A percentile compares a stretch with the other conserved stretches of the same genome.
These are phyloP conservation scores for Cephonodes hylas DNA, from an alignment of 2,888 invertebrate genomes.

Conservation along the genomic window DNA sequence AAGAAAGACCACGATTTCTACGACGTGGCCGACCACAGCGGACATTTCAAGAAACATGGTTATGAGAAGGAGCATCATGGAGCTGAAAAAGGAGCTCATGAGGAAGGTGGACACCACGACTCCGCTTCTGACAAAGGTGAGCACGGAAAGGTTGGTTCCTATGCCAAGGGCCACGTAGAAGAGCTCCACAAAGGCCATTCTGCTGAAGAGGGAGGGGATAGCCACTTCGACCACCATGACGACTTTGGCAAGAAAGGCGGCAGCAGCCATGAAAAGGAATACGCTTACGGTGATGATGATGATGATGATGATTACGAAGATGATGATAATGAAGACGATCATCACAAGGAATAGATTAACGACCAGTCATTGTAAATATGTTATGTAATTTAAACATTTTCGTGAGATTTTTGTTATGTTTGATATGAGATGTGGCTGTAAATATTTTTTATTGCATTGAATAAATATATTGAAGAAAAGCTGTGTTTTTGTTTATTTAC, in stretches of 20 bases:
- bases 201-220: slow-evolving; percentile 79
- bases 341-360: slow-evolving; percentile 33
- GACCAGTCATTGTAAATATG: slow-evolving; percentile 46
- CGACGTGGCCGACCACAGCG: slow-evolving; percentile 85
- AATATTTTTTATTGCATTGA: slow-evolving; percentile 60
- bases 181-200: slow-evolving; percentile 79
- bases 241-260: slow-evolving; percentile 80
- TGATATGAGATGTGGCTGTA: slow-evolving; percentile 52
- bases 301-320: slow-evolving; percentile 50
- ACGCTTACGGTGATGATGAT: slow-evolving; percentile 63
- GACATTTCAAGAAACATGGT: slow-evolving; percentile 84
- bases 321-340: slow-evolving; percentile 34
- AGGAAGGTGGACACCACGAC: slow-evolving; percentile 79
- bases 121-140: slow-evolving; percentile 75
- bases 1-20: slow-evolving; percentile 89
- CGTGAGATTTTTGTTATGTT: slow-evolving; percentile 70
- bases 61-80: slow-evolving; percentile 78
- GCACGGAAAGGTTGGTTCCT: slow-evolving; percentile 79
- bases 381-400: slow-evolving; percentile 49
- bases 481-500: background rate
- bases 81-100: slow-evolving; percentile 77
- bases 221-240: slow-evolving; percentile 76
- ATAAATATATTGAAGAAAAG: slow-evolving; percentile 36
- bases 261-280: slow-evolving; percentile 68
- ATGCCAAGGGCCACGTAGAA: slow-evolving; percentile 80